Base-by-base conservation (phyloP, 1,140 invertebrate genomes). In the Pachypeltis micranthus region DNA sequence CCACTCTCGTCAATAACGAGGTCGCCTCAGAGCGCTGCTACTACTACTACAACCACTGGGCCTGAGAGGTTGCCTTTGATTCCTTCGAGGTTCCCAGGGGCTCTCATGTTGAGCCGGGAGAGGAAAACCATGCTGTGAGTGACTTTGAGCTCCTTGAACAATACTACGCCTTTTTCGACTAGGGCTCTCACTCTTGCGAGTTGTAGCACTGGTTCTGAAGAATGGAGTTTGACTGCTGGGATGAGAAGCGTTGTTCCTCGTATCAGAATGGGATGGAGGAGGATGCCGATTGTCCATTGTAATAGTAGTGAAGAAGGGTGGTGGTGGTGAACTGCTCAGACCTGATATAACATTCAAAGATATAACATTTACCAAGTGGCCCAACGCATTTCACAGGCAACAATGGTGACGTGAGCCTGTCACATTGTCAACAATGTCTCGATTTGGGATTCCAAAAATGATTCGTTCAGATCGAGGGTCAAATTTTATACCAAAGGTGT, bases 111-210 rank as follows among this genome's bases (percentile, higher is more conserved):
- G 69, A 39, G 65, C 67, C 10, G 68, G 67, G 25, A 68, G 67
- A 12, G 71, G 73, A 34, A 64, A 28, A n/a, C 63, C 44, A 29
- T 44, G 74, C 74, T n/a, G 74, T 69, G 27, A 74, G 78, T 61
- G 78, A 75, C 67, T 79, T 77, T 63, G 80, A 78, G 26, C 78
- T 84, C 65, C 62, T 23, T 61, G 60, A 0, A 65, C 64, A 39
- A 86, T 79, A 63, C 86, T 80, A 16, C 85, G 76, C 19, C 87
- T 79, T 72, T 89, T 90, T 55, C 86, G 73, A 63, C 82, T 85
- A 28, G 87, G 87, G 72, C 85, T 87, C 74, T 88, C 86, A 67
- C 82, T 84, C 47, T 51, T 51, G 12, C 47, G 47, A 51, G 47
- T 51, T 7, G 47, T 14, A 21, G 47, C 7, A 39, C 16, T 39